Conservation (phyloP, 1,140 invertebrate genomes). For the Scaptomyza graminum region DNA sequence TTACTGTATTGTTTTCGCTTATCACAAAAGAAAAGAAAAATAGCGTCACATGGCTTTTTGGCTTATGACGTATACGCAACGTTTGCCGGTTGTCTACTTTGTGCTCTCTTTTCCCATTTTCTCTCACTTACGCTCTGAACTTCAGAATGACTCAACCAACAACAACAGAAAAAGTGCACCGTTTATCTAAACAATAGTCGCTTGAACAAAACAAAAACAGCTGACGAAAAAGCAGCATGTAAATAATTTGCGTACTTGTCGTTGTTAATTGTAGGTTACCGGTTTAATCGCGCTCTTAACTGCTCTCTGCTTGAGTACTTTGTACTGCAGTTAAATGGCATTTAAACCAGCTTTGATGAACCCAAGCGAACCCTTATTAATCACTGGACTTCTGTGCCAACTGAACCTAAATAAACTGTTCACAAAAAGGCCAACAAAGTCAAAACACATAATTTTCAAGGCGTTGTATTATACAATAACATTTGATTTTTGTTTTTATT, state of each 20-base stretch:
- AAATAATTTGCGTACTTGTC: background rate
- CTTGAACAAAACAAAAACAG: background rate
- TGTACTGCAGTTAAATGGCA: slow-evolving; percentile 35
- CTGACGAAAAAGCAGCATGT: background rate
- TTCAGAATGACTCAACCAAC: background rate
- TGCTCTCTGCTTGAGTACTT: background rate
- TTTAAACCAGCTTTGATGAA: slow-evolving; percentile 12
- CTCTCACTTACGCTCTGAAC: background rate
- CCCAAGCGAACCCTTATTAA: slow-evolving; percentile 13
- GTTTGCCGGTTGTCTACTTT: slow-evolving; percentile 8
- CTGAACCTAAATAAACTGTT: background rate
- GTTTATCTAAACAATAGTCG: background rate
- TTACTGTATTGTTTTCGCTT: slow-evolving; percentile 26
- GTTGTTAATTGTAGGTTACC: slow-evolving; percentile 10
- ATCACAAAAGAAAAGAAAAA: slow-evolving; percentile 20
- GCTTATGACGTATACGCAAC: slow-evolving; percentile 40
- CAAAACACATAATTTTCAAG: background rate
- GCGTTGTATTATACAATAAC: no score
- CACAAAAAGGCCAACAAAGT: background rate
- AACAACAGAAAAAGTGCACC: background rate
- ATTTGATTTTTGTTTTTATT: no score
- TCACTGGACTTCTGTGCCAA: background rate
- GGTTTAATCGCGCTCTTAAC: slow-evolving; percentile 7
- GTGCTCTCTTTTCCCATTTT: background rate
- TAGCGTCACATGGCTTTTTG: slow-evolving; percentile 21